A percentile compares a stretch with the other conserved stretches of the same genome.
These are phyloP conservation scores for Acropternis orthonyx DNA, from an alignment of 2,797 vertebrate species.

Conservation along the genomic window DNA sequence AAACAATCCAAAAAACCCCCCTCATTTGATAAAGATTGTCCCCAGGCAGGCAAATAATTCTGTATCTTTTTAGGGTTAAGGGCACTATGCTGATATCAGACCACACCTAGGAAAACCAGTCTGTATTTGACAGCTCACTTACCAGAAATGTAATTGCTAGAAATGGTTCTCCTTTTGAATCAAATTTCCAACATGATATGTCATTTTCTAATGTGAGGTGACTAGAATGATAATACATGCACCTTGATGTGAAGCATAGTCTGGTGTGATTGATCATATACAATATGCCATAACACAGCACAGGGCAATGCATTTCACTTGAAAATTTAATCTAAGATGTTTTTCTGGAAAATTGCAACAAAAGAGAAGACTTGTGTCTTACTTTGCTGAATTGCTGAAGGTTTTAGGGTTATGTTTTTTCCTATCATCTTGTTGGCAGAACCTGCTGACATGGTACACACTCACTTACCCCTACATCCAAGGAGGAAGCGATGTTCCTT, in stretches of 20 bases:
- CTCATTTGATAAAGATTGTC: not conserved
- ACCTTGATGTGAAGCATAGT: not conserved
- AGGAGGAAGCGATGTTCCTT: not conserved
- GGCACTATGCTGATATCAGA: not conserved
- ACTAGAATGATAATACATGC: not conserved
- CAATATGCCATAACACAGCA: not conserved
- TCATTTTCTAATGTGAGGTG: not conserved
- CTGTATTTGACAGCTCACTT: not conserved
- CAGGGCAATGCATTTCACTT: not conserved
- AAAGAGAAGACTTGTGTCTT: not conserved
- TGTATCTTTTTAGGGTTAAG: not conserved
- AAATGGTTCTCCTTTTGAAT: not conserved
- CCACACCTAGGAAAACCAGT: not conserved
- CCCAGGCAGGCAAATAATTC: not conserved
- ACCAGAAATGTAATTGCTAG: not conserved
- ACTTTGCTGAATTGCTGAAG: not conserved
- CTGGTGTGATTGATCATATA: not conserved
- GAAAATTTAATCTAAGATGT: not conserved
- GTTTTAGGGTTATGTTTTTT: not conserved
- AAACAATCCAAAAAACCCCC: fast-evolving
- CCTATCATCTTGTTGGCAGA: not conserved
- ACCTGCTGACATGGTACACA: not conserved
- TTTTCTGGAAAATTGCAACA: not conserved
- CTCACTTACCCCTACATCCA: not conserved
- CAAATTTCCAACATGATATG: not conserved